Evolutionary conservation across 37 sponge, comb jelly and placozoan species (phyloP).

Genomic region (Beroe forskalii): DNA sequence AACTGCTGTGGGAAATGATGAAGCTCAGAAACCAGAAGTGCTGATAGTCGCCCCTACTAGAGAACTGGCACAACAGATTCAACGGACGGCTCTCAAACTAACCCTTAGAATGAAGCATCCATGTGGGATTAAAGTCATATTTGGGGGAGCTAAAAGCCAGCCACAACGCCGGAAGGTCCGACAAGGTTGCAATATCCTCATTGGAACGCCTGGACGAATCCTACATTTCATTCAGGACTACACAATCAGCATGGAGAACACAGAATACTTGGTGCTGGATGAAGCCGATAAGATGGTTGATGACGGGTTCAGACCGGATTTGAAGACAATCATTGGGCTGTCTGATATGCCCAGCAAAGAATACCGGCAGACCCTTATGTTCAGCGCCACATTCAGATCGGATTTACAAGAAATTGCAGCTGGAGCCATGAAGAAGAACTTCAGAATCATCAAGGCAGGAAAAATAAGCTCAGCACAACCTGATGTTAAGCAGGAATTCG

Average conservation of each 20-base stretch:
- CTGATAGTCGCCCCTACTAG: constrained; percentile 89
- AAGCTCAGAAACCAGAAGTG: constrained; percentile 70
- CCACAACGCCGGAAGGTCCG: constrained; percentile 78
- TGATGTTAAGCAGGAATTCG: constrained; percentile 4
- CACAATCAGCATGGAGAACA: constrained; percentile 71
- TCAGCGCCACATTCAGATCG: constrained; percentile 46
- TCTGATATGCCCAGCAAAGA: constrained; percentile 73
- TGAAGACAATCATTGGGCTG: constrained; percentile 74
- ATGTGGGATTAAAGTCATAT: constrained; percentile 75
- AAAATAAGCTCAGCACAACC: constrained; percentile 7
- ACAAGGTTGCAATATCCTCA: constrained; percentile 85
- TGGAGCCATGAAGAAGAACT: neutral
- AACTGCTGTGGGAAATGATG: neutral
- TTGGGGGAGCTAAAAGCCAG: constrained; percentile 84
- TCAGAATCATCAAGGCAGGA: neutral
- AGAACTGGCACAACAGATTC: constrained; percentile 90
- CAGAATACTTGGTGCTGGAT: constrained; percentile 82
- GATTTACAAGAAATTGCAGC: neutral
- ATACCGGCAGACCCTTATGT: constrained; percentile 80
- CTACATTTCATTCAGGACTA: constrained; percentile 80
- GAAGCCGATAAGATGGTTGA: constrained; percentile 98
- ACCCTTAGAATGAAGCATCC: constrained; percentile 71
- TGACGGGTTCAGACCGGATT: constrained; percentile 86
- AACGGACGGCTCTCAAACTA: constrained; percentile 84
- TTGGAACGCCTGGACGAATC: constrained; percentile 90